Evolutionary conservation across 2,888 invertebrate species (phyloP).

Genomic region (Bombylius major): DNA sequence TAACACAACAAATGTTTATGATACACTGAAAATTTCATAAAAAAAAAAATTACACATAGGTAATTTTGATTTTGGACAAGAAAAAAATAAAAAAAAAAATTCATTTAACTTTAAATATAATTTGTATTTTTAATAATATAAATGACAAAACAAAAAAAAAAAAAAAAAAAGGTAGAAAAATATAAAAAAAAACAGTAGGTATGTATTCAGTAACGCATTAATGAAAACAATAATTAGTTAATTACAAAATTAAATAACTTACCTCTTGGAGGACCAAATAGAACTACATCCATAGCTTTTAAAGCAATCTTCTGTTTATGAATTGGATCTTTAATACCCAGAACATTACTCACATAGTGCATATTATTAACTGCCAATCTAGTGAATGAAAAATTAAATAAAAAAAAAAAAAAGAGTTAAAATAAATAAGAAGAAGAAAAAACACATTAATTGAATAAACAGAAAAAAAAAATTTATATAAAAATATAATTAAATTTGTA

Average conservation of each 20-base stretch:
- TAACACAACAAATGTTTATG: not conserved
- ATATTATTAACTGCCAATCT: constrained; percentile 92
- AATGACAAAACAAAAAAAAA: too few relatives aligned
- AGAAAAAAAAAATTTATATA: too few relatives aligned
- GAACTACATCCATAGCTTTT: constrained; percentile 97
- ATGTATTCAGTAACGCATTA: not conserved
- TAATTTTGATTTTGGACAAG: too few relatives aligned
- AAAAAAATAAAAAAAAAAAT: not conserved
- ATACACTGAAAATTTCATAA: not conserved
- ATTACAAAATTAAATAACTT: constrained; percentile 22
- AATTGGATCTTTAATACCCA: constrained; percentile 95
- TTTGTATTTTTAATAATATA: too few relatives aligned
- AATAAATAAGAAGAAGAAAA: too few relatives aligned
- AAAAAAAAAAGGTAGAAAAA: too few relatives aligned
- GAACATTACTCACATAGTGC: constrained; percentile 71
- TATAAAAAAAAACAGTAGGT: too few relatives aligned
- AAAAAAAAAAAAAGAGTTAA: not conserved
- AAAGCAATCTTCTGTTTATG: constrained; percentile 94
- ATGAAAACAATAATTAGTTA: not conserved
- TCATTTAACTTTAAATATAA: not conserved
- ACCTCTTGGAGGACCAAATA: constrained; percentile 98
- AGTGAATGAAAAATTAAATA: constrained; percentile 15
- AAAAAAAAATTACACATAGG: not conserved
- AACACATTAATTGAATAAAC: too few relatives aligned
- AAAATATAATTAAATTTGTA: too few relatives aligned